Evolutionary conservation across 2,797 vertebrate genomes (phyloP).

Genomic region (Peromyscus melanophrys): DNA sequence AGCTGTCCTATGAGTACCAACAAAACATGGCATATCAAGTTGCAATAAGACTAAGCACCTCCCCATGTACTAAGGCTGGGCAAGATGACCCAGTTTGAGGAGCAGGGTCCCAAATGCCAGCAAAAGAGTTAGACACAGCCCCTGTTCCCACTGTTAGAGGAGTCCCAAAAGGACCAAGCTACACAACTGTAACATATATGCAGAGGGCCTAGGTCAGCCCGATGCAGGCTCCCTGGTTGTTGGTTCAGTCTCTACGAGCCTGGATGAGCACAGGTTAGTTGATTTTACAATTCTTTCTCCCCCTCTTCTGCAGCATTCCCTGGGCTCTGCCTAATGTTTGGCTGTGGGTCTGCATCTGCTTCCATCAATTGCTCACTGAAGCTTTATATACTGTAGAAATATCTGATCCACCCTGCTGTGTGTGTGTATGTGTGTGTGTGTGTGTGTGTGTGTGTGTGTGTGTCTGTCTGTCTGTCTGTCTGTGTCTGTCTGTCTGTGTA

Average conservation of each 20-base stretch:
- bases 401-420: neutral
- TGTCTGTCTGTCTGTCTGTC: neutral
- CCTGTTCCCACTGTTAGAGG: neutral
- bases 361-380: neutral
- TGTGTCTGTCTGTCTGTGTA: neutral
- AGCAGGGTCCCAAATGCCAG: neutral
- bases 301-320: neutral
- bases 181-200: neutral
- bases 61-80: neutral
- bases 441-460: neutral
- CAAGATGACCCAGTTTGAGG: neutral
- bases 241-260: neutral
- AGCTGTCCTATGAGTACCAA: neutral
- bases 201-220: neutral
- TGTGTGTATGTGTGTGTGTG: neutral
- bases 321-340: neutral
- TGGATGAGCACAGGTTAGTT: neutral
- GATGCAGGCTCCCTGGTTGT: neutral
- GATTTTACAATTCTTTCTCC: neutral
- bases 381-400: conserved; percentile 11
- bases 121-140: neutral
- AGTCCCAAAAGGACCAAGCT: neutral
- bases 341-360: neutral
- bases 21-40: neutral
- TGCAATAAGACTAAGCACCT: neutral